These are phyloP conservation scores for Crossaster papposus DNA, from an alignment of 53 echinoderm and acorn worm genomes.

Conservation along the genomic window DNA sequence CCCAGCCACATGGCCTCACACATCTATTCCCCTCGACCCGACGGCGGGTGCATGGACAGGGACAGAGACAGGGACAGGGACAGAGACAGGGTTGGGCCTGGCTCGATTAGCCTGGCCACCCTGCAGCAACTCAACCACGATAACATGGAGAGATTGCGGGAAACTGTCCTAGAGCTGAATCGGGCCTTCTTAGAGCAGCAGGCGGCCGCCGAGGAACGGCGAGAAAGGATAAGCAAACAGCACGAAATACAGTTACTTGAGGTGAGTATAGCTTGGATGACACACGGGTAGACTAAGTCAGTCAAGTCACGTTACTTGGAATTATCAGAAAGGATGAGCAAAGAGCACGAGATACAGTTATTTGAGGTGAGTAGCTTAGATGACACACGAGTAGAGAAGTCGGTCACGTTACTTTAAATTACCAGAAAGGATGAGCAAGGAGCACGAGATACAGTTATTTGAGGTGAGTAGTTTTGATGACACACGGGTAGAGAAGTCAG, in stretches of 20 bases:
- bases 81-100: background rate
- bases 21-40: constrained; percentile 1
- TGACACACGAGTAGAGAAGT: too few species aligned
- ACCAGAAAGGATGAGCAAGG: too few species aligned
- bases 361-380: too few species aligned
- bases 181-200: constrained; percentile 44
- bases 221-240: constrained; percentile 35
- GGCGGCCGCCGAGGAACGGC: constrained; percentile 34
- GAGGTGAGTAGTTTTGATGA: too few species aligned
- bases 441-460: too few species aligned
- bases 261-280: background rate
- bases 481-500: too few species aligned
- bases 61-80: background rate
- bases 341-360: too few species aligned
- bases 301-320: background rate
- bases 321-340: too few species aligned
- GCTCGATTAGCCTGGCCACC: background rate
- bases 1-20: background rate
- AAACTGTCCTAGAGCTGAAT: constrained; percentile 34
- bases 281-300: background rate
- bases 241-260: constrained; percentile 37
- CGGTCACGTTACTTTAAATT: too few species aligned
- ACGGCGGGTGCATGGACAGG: background rate
- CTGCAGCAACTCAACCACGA: constrained; percentile 42
- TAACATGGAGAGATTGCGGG: constrained; percentile 37